phyloP scores from a whole-genome alignment of 2,113 vertebrate genomes.

The Rhinolophus sinicus region DNA sequence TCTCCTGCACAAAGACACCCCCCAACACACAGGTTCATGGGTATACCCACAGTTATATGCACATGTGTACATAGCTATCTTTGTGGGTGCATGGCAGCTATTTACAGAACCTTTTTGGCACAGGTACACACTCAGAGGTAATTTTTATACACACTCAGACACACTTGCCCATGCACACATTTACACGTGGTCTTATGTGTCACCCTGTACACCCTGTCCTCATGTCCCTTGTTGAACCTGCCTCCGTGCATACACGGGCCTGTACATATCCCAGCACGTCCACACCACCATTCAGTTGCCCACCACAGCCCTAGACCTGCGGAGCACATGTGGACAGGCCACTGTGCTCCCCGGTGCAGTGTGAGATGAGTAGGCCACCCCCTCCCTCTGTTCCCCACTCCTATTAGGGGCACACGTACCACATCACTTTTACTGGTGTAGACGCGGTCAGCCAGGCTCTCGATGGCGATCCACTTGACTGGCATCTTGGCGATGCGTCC shows the following conservation, averaged over 20 bases:
- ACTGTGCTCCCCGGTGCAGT: background rate
- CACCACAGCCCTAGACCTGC: background rate
- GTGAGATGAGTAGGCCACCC: background rate
- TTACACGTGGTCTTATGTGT: background rate
- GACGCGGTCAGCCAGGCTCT: constrained; percentile 94
- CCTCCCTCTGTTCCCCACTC: background rate
- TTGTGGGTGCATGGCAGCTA: background rate
- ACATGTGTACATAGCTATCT: background rate
- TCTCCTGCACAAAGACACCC: background rate
- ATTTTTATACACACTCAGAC: background rate
- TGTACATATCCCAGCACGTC: too few relatives aligned
- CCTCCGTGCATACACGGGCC: background rate
- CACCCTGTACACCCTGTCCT: background rate
- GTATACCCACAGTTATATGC: background rate
- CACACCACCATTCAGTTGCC: background rate
- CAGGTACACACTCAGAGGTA: background rate
- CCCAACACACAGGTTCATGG: background rate
- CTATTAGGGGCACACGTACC: constrained; percentile 78
- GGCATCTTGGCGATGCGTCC: constrained; percentile 96
- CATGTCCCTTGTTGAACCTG: background rate
- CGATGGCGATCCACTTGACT: constrained; percentile 96
- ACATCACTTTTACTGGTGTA: constrained; percentile 96
- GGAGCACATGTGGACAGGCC: rapidly evolving
- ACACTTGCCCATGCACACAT: background rate
- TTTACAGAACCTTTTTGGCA: background rate